phyloP scores from a whole-genome alignment of 2,888 invertebrate species.

The Allygus modestus region DNA sequence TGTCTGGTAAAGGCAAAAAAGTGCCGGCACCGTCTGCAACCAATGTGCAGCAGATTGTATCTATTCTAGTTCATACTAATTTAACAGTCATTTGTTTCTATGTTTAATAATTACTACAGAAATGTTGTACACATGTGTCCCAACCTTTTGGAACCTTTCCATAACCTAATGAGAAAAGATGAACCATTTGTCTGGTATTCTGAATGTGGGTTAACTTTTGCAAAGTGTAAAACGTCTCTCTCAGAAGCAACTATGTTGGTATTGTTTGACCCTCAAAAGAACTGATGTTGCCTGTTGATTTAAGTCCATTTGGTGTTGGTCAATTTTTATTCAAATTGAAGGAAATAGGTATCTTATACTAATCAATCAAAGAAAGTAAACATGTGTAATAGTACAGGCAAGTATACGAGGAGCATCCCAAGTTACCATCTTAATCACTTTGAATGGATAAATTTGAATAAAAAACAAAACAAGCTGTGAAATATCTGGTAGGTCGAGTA shows the following conservation, averaged over 20 bases:
- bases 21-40: conserved; percentile 12
- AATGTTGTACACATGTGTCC: conserved; percentile 43
- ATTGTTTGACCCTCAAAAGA: conserved; percentile 37
- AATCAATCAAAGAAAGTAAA: not conserved
- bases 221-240: conserved; percentile 44
- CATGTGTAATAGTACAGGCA: not conserved
- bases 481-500: conserved; percentile 15
- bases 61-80: conserved; percentile 28
- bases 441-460: conserved; percentile 26
- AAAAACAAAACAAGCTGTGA: not conserved
- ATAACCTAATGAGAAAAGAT: conserved; percentile 48
- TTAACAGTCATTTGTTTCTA: conserved; percentile 22
- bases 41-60: conserved; percentile 32
- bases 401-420: not conserved
- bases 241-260: conserved; percentile 38
- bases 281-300: conserved; percentile 42
- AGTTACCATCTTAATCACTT: not conserved
- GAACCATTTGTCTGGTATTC: conserved; percentile 40
- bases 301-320: conserved; percentile 44
- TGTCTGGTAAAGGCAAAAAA: conserved; percentile 20
- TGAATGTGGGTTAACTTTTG: conserved; percentile 24
- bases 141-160: conserved; percentile 1
- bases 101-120: conserved; percentile 23
- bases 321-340: not conserved
- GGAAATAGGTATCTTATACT: conserved; percentile 1